These are phyloP conservation scores for Acanthococcus lagerstroemiae DNA, from an alignment of 2,888 invertebrate species.

Conservation along the genomic window DNA sequence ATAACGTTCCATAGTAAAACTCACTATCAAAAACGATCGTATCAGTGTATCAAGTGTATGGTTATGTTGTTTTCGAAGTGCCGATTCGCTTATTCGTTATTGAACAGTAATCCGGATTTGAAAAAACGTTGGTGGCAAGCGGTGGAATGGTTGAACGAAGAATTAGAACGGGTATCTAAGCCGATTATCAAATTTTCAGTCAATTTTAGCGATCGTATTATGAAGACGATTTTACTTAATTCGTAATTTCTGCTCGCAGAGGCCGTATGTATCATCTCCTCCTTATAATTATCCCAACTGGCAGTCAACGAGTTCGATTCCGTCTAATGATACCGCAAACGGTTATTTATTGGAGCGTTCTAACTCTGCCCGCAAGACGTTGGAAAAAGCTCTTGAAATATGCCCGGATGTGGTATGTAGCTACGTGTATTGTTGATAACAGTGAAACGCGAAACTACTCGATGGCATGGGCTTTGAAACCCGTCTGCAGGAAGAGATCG, in stretches of 20 bases:
- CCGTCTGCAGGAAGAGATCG: no score
- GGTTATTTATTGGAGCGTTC: constrained; percentile 90
- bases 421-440: no score
- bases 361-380: constrained; percentile 80
- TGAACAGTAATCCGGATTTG: constrained; percentile 66
- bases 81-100: constrained; percentile 65
- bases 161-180: constrained; percentile 62
- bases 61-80: constrained; percentile 82
- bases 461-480: no score
- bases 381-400: constrained; percentile 66
- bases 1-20: constrained; percentile 85
- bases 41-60: constrained; percentile 93
- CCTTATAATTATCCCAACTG: constrained; percentile 87
- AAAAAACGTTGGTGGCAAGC: constrained; percentile 79
- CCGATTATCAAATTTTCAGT: neutral
- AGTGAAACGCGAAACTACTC: no score
- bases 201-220: neutral
- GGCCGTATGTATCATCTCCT: constrained; percentile 49
- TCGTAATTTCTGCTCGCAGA: constrained; percentile 38
- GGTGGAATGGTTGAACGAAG: constrained; percentile 90
- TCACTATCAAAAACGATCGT: constrained; percentile 92
- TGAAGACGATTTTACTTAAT: neutral
- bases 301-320: constrained; percentile 48
- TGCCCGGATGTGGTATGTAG: constrained; percentile 45
- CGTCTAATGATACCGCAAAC: constrained; percentile 89